Base-by-base conservation (phyloP, 2,888 invertebrate species). In the Dendrolimus pini region DNA sequence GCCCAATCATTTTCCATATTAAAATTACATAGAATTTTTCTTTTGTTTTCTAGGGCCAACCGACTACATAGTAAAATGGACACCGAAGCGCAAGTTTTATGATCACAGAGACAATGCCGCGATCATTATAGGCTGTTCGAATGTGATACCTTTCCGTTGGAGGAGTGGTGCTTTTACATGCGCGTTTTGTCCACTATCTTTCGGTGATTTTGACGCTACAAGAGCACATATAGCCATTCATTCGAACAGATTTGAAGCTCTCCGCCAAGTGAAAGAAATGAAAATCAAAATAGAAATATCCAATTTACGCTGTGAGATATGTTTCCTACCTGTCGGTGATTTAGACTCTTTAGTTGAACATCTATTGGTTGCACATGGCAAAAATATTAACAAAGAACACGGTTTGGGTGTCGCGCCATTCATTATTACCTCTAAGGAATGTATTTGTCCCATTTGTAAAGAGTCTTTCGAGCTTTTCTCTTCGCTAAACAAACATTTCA, bases 51-150 rank as follows among this genome's bases (percentile, higher is more conserved):
- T 61, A 61, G 61, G 56, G 14, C 41, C 61, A 42, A 56, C 41
- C 12, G 42, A 56, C 52, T 54, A 52, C 41, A 57, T 41, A n/a
- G 30, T 56, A 52, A 42, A 41, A 14, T 57, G 59, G 54, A 42
- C 52, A 42, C 55, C 55, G 55, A 56, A 41, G 57, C 55, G 14
- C 30, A 58, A 57, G 53, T 59, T 57, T 56, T 41, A 57, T 54
- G 61, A 89, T 78, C 82, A 82, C 67, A 86, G 88, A 72, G 82
- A 83, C 77, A 89, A 89, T 68, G 88, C 89, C 56, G 82, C 80
- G 53, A 72, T 84, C 59, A 80, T 89, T 58, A 70, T 89, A 60
- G 82, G 86, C 69, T 83, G 72, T 69, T 87, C 89, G 52, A 89
- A 85, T 71, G 80, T 74, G 41, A 80, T 81, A 60, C 89, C 89